Evolutionary conservation across 2,888 invertebrate species (phyloP), one percentile per base, ranked within the genome.

Genomic region (Epistrophe grossulariae): DNA sequence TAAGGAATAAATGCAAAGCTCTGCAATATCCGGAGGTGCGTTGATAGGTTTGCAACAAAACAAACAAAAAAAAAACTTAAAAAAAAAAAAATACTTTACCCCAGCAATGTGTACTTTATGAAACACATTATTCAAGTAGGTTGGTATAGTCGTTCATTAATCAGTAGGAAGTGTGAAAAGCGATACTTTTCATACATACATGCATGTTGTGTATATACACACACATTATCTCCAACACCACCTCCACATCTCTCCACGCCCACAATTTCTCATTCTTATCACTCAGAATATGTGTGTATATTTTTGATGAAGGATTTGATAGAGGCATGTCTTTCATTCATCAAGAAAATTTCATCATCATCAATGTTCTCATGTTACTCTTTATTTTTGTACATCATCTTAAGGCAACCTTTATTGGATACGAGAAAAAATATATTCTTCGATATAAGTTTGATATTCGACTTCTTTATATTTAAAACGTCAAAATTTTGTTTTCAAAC

Each of bases 21-120:
- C 68, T 70, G 73, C 78, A 85, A 83, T 87, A 83, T 83, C 87
- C 83, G 70, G 79, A 82, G 87, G 87, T 83, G 87, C 83, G 87
- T 83, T 83, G 59, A 87, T 83, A 83, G 78, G 81, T 59, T 82
- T 57, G 74, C 40, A 64, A 35, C 35, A 1, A 50, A 11, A 50
- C 43, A 59, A 24, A 40, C 3, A 45, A 48, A 50, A 66, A 31
- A 31, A 6, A 31, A 31, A 28, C 2, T 4, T 4, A 31, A n/a
- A 24, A 48, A 52, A 66, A 62, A 64, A 48, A 73, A 73, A 70
- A 17, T 64, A 64, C 45, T 82, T 82, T 79, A 83, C 64, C 64
- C 74, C 87, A 79, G 79, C 87, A 83, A 79, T 87, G 83, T 87
- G 71, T 79, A 71, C 72, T 79, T 87, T 82, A 87, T 87, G 87